phyloP scores from a whole-genome alignment of 2,888 invertebrate genomes.

The Dioctria linearis region DNA sequence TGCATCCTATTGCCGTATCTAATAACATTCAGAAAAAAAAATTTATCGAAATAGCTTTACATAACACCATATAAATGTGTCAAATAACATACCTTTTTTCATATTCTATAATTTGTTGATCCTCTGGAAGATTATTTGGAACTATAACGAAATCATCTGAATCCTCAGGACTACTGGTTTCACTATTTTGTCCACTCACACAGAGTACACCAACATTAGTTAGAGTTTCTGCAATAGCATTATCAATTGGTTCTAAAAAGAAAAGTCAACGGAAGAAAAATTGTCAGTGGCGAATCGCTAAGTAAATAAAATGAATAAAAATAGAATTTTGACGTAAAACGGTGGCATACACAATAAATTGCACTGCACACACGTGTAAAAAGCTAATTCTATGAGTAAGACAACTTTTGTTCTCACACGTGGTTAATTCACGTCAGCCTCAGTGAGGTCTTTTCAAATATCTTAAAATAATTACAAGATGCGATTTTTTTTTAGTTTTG shows the following conservation, averaged over 20 bases:
- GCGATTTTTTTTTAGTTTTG: no score
- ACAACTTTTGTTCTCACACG: no score
- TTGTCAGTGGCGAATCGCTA: background rate
- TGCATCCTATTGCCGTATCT: slow-evolving; percentile 63
- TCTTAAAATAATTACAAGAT: no score
- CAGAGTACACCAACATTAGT: slow-evolving; percentile 74
- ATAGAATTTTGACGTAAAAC: background rate
- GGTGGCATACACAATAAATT: no score
- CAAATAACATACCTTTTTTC: slow-evolving; percentile 64
- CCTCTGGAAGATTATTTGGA: slow-evolving; percentile 78
- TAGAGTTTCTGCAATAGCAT: slow-evolving; percentile 74
- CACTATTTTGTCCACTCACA: slow-evolving; percentile 70
- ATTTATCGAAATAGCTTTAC: background rate
- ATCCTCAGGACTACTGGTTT: slow-evolving; percentile 78
- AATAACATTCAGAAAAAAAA: slow-evolving; percentile 20
- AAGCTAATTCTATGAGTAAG: background rate
- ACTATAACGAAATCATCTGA: slow-evolving; percentile 88
- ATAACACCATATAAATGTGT: slow-evolving; percentile 30
- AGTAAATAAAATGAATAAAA: background rate
- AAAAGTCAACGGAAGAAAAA: slow-evolving; percentile 18
- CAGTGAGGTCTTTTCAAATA: no score
- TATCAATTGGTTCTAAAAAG: slow-evolving; percentile 71
- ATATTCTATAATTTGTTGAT: slow-evolving; percentile 71
- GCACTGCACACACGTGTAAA: background rate
- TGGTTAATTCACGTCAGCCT: no score